Evolutionary conservation across 2,113 vertebrate species (phyloP), one percentile per base, ranked within the genome.

Genomic region (Pseudorhombus dupliciocellatus): DNA sequence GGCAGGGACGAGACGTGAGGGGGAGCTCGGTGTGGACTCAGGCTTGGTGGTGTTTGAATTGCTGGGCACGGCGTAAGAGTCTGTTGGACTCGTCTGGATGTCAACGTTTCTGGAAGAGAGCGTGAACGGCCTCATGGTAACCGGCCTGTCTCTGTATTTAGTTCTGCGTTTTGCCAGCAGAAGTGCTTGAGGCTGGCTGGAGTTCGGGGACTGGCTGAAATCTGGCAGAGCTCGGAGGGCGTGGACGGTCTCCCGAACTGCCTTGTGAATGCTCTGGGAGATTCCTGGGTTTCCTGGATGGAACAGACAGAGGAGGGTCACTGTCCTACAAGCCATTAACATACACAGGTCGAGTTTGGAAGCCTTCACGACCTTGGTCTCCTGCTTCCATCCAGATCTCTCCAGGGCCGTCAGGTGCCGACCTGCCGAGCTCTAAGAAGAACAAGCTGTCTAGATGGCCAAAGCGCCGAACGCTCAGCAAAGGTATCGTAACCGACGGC

Each of bases 381-480:
- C 53, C 65, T 4, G 81, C 81, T 22, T 85, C 87, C 89, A 92
- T 86, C 90, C 90, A 92, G 70, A 92, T 84, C 60, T 92, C 89
- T 37, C 90, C 90, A 0, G 90, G 87, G 1, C 90, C 90, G 1
- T 80, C 62, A 0, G 88, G 90, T 0, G 88, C 88, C 1, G 87
- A 87, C 48, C 90, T 77, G 68, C 90, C 90, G 0, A 92, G 84
- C 84, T 92, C 90, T 79, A 92, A 15, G 55, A 79, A 92, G 75
- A 92, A 92, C 7, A 63, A 70, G 15, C 81, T 85, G 0, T 89
- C 83, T 58, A 75, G 70, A 65, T 92, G 90, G 2, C 90, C 90
- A 2, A 88, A 90, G 53, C 88, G 82, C 1, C 90, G 81, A 26
- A 92, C 87, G 2, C 82, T 80, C 21, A 88, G 62, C 65, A 92